Evolutionary conservation across 2,113 vertebrate species (phyloP).

Genomic region (Saimiri boliviensis): DNA sequence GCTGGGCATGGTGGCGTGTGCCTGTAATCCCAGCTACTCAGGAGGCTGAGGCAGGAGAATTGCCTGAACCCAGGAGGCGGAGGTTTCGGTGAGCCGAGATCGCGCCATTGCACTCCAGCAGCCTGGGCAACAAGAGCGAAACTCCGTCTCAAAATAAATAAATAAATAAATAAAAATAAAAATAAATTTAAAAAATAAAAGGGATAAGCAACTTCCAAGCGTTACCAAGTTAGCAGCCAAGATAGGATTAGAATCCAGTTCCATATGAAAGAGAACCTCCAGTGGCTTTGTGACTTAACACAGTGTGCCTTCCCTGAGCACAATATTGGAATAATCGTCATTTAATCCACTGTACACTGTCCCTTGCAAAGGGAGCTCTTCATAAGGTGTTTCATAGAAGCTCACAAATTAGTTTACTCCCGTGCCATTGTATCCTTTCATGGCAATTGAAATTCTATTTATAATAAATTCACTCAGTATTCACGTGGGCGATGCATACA

Average conservation of each 20-base stretch:
- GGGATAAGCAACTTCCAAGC: not conserved
- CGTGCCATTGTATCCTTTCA: slow-evolving; percentile 1
- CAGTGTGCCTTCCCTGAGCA: not conserved
- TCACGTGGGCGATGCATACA: slow-evolving; percentile 67
- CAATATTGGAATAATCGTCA: not conserved
- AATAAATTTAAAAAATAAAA: not conserved
- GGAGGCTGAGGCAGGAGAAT: no score
- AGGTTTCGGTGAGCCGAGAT: no score
- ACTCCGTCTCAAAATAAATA: no score
- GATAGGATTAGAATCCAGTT: not conserved
- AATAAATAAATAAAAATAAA: no score
- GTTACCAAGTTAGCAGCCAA: not conserved
- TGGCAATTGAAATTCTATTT: slow-evolving; percentile 64
- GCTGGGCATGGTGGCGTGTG: no score
- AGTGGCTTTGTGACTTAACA: not conserved
- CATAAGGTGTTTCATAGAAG: slow-evolving; percentile 36
- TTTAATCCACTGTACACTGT: not conserved
- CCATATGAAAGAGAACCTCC: not conserved
- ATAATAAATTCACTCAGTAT: slow-evolving; percentile 68
- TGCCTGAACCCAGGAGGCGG: no score
- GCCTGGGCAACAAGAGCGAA: no score
- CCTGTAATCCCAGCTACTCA: no score
- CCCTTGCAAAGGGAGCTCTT: not conserved
- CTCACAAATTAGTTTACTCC: slow-evolving; percentile 24
- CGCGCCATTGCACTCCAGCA: no score